Evolutionary conservation across 1,140 invertebrate genomes (phyloP).

Genomic region (Cyrtorhinus lividipennis): DNA sequence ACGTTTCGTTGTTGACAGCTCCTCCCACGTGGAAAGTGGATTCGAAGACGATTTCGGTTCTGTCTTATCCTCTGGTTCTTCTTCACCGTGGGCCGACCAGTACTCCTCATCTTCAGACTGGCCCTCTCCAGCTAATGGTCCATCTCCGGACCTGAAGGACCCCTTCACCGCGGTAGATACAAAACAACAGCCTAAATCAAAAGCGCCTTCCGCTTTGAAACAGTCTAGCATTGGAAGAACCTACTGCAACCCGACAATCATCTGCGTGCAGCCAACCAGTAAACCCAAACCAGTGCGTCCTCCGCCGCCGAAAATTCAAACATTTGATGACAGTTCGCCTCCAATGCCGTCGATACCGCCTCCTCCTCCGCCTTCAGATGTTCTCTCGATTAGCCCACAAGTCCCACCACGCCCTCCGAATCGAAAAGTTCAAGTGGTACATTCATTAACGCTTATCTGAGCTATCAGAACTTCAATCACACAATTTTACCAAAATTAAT

Average conservation of each 20-base stretch:
- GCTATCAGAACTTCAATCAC: no score
- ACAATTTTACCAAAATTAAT: no score
- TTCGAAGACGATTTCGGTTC: constrained; percentile 63
- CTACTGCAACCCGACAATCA: constrained; percentile 20
- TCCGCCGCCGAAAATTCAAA: constrained; percentile 16
- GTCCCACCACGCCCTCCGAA: constrained; percentile 21
- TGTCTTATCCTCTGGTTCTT: constrained; percentile 27
- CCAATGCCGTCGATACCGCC: constrained; percentile 63
- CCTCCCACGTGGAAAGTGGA: constrained; percentile 53
- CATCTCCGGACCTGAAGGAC: constrained; percentile 19
- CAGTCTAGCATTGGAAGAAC: not conserved
- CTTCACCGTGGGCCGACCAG: constrained; percentile 18
- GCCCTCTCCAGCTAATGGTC: constrained; percentile 26
- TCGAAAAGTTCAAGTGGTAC: not conserved
- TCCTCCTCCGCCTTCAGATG: constrained; percentile 46
- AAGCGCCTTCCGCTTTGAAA: constrained; percentile 5
- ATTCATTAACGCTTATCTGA: not conserved
- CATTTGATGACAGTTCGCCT: constrained; percentile 39
- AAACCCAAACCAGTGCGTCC: constrained; percentile 18
- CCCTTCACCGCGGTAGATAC: constrained; percentile 8
- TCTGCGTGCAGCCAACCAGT: constrained; percentile 11
- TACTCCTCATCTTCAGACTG: not conserved
- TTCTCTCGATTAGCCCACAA: constrained; percentile 26
- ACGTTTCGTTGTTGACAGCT: constrained; percentile 25
- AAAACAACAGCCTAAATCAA: constrained; percentile 6